Evolutionary conservation across 2,888 invertebrate species (phyloP), one percentile per base, ranked within the genome.

Genomic region (Drosophila borborema): DNA sequence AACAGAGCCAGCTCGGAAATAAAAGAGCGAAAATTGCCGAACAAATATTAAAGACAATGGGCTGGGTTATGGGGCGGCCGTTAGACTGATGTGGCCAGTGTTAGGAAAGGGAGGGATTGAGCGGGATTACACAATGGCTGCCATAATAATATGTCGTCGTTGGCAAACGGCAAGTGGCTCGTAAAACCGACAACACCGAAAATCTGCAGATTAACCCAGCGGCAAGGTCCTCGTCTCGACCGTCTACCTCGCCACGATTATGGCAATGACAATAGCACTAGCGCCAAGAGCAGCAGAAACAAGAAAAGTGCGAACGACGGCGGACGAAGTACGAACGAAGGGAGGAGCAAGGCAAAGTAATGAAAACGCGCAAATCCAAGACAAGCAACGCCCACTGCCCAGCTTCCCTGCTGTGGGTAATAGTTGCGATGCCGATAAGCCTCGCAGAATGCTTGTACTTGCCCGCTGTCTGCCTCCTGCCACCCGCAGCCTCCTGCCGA

Each of bases 111-210:
- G 31, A 23, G 41, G 28, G 55, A 12, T 64, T 75, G 61, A 53
- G 46, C 66, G 82, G 79, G 72, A 81, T 85, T 82, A 85, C 81
- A 86, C 79, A 87, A 84, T 84, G 86, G 74, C 72, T 76, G 79
- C 79, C 81, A 86, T 84, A 83, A 83, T 83, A 84, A 84, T 84
- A 84, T 76, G 81, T 82, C 71, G 74, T 72, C 72, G 74, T 72
- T 68, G 67, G 66, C 78, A 71, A 77, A 74, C 79, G 86, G 82
- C 89, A 89, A 89, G 89, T 89, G 87, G 87, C 86, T 88, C 88
- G 88, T 89, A 88, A 88, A 88, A 87, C 84, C 86, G 89, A 82
- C 83, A 84, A 82, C 80, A 76, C 84, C 88, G 78, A 86, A 89
- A 88, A 88, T 85, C 88, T 84, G 53, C 72, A 87, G 88, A 89